Evolutionary conservation across 2,888 invertebrate species (phyloP), one percentile per base, ranked within the genome.

Genomic region (Dioctria linearis): DNA sequence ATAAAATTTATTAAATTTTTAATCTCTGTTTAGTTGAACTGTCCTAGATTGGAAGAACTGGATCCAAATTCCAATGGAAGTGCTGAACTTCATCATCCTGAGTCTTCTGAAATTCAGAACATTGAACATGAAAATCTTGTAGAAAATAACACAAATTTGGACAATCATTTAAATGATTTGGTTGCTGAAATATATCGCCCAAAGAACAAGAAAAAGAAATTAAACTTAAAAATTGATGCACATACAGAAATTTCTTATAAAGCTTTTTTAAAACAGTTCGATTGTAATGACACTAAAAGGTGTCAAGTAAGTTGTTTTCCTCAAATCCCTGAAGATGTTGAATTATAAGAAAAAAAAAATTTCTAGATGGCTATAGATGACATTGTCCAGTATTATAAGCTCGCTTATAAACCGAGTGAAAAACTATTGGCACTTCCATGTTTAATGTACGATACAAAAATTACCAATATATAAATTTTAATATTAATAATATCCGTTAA

Each of bases 291-390:
- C 8, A 51, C 39, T n/a, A 11, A 65, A 39, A 37, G 78, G 6
- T 78, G 78, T 78, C 9, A 51, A 40, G 78, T 78, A 78, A 51
- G 78, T n/a, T 49, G 5, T 6, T 46, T n/a, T 11, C 25, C 25
- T 25, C 25, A 25, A 25, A 25, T 25, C 25, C 25, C 2, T 13
- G n/a, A 40, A 66, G 11, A 42, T n/a, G 9, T 66, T 40, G 11
- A 11, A 11, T 40, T 65, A 6, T 5, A 39, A 13, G 39, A 37
- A 25, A 13, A 61, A 13, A 76, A 43, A n/a, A 9, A 40, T 65
- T 51, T 78, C 2, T 65, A 78, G 78, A 9, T n/a, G 49, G 54
- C 78, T 2, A 43, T n/a, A 40, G 51, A 51, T 39, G 78, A 78
- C n/a, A 13, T 65, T 65, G 63, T 78, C 6, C 5, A 54, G 2